A percentile compares a stretch with the other conserved stretches of the same genome.
Conservation (phyloP, 2,888 invertebrate genomes). For the Lithodes maja region DNA sequence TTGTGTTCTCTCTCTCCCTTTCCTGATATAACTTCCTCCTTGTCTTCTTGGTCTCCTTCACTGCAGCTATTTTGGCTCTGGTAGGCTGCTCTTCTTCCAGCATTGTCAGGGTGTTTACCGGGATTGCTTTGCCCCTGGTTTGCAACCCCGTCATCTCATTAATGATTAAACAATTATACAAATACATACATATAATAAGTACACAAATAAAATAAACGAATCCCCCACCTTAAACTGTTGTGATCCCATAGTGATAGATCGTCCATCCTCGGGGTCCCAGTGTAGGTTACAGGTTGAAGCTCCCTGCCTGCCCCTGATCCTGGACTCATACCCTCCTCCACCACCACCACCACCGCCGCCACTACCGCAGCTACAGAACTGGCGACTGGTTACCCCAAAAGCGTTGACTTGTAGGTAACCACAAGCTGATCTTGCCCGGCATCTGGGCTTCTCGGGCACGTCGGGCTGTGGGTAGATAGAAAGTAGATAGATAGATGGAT, state of each 20-base stretch:
- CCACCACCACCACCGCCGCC: neutral
- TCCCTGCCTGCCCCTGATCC: neutral
- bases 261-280: constrained; percentile 71
- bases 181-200: too few species aligned
- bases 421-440: constrained; percentile 70
- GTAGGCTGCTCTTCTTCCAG: too few species aligned
- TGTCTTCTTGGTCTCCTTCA: too few species aligned
- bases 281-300: constrained; percentile 66
- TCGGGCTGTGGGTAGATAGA: constrained; percentile 37
- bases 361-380: constrained; percentile 71
- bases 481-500: too few species aligned
- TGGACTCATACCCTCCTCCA: neutral
- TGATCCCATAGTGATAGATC: constrained; percentile 71
- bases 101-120: too few species aligned
- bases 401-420: constrained; percentile 72
- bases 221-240: constrained; percentile 71
- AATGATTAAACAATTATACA: too few species aligned
- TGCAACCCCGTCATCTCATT: too few species aligned
- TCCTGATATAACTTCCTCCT: too few species aligned
- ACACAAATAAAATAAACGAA: neutral
- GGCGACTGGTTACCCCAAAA: constrained; percentile 69
- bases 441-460: constrained; percentile 60
- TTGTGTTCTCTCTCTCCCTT: too few species aligned
- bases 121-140: too few species aligned
- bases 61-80: too few species aligned